These are phyloP conservation scores for Petrocephalus sullivani DNA, from an alignment of 2,797 vertebrate genomes.

Conservation along the genomic window DNA sequence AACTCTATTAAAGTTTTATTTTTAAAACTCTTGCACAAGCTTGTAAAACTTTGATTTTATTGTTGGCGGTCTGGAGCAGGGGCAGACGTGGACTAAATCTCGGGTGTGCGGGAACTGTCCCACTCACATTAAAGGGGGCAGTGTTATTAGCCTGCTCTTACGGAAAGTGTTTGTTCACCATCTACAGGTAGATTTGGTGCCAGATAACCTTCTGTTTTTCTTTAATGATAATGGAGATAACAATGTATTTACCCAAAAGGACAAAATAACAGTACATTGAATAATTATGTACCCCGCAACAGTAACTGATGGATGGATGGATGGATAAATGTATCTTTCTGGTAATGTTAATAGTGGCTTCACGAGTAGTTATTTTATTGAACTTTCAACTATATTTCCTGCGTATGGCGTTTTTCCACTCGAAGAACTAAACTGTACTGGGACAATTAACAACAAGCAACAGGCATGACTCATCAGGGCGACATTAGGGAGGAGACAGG, in stretches of 20 bases:
- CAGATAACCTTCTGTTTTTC: background rate
- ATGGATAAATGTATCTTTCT: background rate
- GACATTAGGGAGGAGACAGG: too few relatives aligned
- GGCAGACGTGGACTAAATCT: background rate
- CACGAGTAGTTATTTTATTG: background rate
- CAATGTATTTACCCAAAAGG: background rate
- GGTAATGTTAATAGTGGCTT: background rate
- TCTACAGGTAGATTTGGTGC: background rate
- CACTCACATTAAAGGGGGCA: background rate
- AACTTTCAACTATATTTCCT: background rate
- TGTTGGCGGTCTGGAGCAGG: background rate
- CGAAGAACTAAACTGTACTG: background rate
- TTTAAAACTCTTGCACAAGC: constrained; percentile 29
- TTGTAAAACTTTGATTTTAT: constrained; percentile 31
- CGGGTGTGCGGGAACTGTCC: background rate
- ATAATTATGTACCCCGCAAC: background rate
- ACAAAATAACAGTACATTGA: background rate
- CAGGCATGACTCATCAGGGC: too few relatives aligned
- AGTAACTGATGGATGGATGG: background rate
- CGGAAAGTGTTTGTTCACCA: background rate
- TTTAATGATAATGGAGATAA: background rate
- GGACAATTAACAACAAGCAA: background rate
- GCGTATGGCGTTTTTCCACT: background rate
- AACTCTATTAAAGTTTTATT: constrained; percentile 38
- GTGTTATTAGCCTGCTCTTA: background rate